Conservation (phyloP, 2,888 invertebrate genomes). For the Dynastes tityus region DNA sequence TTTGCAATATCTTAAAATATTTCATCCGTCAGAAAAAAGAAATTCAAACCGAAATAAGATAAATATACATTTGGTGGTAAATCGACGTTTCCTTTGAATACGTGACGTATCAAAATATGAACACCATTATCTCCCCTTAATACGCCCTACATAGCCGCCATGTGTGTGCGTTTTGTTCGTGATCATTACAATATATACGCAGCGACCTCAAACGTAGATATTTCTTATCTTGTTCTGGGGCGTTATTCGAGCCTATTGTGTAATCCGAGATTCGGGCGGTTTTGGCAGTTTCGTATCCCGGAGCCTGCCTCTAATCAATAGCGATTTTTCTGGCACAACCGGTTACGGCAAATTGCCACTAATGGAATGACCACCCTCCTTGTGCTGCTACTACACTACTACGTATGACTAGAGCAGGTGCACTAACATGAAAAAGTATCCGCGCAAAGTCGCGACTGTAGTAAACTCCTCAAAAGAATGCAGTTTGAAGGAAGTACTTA, state of each 20-base stretch:
- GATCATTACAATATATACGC: slow-evolving; percentile 47
- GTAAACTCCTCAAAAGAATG: too few species aligned
- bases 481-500: too few species aligned
- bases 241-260: slow-evolving; percentile 46
- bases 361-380: slow-evolving; percentile 54
- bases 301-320: slow-evolving; percentile 49
- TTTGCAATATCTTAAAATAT: neutral
- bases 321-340: slow-evolving; percentile 52
- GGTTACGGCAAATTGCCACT: slow-evolving; percentile 54
- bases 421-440: slow-evolving; percentile 1
- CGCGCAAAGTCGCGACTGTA: neutral
- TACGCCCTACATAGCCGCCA: slow-evolving; percentile 23
- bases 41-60: slow-evolving; percentile 23
- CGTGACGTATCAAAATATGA: slow-evolving; percentile 47
- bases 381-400: slow-evolving; percentile 34
- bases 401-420: slow-evolving; percentile 3
- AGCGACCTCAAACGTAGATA: slow-evolving; percentile 47
- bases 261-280: slow-evolving; percentile 45
- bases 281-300: slow-evolving; percentile 51
- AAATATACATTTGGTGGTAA: slow-evolving; percentile 26
- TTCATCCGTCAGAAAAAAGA: neutral
- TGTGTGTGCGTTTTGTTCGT: slow-evolving; percentile 46
- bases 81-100: slow-evolving; percentile 44
- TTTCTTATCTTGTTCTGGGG: slow-evolving; percentile 47
- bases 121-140: slow-evolving; percentile 45